Conservation (phyloP, 2,797 vertebrate species). For the Xiphorhynchus erythropygius region DNA sequence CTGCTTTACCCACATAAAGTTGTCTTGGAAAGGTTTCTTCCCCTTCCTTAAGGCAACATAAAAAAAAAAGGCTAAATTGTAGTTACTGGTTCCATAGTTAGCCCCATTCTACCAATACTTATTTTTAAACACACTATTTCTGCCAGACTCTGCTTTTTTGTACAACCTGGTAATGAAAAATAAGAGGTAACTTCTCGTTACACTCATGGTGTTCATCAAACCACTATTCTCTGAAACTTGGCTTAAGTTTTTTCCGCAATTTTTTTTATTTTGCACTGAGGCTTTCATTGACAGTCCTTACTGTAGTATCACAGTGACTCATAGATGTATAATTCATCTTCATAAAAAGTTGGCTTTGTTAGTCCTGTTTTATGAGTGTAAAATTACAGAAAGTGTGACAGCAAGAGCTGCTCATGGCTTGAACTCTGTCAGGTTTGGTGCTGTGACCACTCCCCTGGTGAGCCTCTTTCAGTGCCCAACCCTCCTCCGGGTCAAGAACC, state of each 20-base stretch:
- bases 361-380: background rate
- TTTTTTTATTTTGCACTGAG: background rate
- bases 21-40: too few species aligned
- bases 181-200: background rate
- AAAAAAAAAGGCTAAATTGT: background rate
- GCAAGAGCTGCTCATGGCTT: background rate
- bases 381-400: background rate
- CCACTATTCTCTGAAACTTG: background rate
- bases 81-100: background rate
- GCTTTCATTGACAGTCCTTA: background rate
- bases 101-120: background rate
- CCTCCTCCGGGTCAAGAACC: background rate
- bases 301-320: background rate
- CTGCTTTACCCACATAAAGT: too few species aligned
- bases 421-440: background rate
- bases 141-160: background rate
- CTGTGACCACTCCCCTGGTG: background rate
- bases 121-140: background rate
- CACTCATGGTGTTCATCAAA: background rate
- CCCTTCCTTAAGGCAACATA: too few species aligned
- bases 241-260: background rate
- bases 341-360: background rate
- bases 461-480: background rate
- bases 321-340: background rate
- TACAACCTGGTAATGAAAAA: background rate